Base-by-base conservation (phyloP, 2,113 vertebrate species). In the Gallinago jamesoni region DNA sequence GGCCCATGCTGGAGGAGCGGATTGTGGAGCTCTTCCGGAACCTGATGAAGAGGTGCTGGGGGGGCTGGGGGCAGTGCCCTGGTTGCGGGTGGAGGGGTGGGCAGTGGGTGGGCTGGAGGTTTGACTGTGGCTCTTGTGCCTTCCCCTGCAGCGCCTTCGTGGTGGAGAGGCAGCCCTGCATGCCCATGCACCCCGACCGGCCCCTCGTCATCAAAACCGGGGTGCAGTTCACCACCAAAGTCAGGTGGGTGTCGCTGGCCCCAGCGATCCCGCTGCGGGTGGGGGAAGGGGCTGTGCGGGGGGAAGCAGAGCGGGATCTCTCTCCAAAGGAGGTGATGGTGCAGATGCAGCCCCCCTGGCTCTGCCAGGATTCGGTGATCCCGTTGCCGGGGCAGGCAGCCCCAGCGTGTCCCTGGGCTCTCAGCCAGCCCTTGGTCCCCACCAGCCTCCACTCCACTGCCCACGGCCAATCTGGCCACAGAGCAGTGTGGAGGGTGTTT, bases 141-240 rank as follows among this genome's bases (percentile, higher is more conserved):
- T 24, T 53, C 66, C 30, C 33, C 85, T 79, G 16, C 92, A 99
- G 99, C 12, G 99, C 99, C 14, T 99, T 99, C 12, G 99, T 99
- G 2, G 99, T 99, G 10, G 99, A 99, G 94, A 98, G 99, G 82
- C 99, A 99, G 96, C 99, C 99, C 6, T 99, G 99, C 87, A 99
- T 99, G 99, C 99, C 99, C 83, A 99, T 99, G 99, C 99, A 99
- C 84, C 99, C 99, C 0, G 99, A 99, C 98, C 98, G 99, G 88
- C 99, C 99, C 4, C 95, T 99, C 14, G 99, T 99, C 96, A 99
- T 99, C 97, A 99, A 99, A 97, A 99, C 99, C 0, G 99, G 99
- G 0, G 99, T 99, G 57, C 99, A 99, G 98, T 99, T 99, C 96
- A 99, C 99, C 93, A 99, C 99, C 50, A 99, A 99, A 99, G 99